Conservation (phyloP, 2,113 vertebrate species). For the Prionailurus viverrinus region DNA sequence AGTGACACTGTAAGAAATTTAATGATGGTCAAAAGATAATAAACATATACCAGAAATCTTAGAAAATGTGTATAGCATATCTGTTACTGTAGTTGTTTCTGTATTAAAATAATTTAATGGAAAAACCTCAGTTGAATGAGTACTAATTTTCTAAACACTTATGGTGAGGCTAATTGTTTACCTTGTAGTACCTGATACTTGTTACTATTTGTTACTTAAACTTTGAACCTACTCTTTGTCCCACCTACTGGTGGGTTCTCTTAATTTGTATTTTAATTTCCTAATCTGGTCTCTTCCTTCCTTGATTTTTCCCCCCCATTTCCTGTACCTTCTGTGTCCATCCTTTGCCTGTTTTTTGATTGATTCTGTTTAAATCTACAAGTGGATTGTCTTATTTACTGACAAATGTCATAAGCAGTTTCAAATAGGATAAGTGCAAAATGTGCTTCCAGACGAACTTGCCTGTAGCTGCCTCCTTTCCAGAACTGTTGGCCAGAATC, state of each 20-base stretch:
- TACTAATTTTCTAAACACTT: not conserved
- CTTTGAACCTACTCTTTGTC: not conserved
- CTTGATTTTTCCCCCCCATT: not conserved
- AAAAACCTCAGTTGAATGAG: not conserved
- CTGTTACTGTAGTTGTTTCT: not conserved
- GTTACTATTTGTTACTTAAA: not conserved
- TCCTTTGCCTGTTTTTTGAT: not conserved
- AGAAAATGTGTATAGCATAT: not conserved
- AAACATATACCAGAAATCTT: not conserved
- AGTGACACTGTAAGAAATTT: not conserved
- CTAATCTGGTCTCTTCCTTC: not conserved
- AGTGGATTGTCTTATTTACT: not conserved
- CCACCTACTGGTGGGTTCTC: not conserved
- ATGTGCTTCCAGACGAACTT: not conserved
- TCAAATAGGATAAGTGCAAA: not conserved
- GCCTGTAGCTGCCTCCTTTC: not conserved
- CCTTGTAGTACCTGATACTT: not conserved
- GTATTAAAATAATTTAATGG: not conserved
- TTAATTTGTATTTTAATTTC: rapidly evolving
- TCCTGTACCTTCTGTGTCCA: not conserved
- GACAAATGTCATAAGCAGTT: not conserved
- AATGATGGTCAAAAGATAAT: not conserved
- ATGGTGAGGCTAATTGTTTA: not conserved
- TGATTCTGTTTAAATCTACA: not conserved
- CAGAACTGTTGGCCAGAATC: not conserved